Percentiles rank a stretch among this genome's conserved stretches.
phyloP scores from a whole-genome alignment of 2,797 vertebrate species.

The Gymnoscopelus braueri region DNA sequence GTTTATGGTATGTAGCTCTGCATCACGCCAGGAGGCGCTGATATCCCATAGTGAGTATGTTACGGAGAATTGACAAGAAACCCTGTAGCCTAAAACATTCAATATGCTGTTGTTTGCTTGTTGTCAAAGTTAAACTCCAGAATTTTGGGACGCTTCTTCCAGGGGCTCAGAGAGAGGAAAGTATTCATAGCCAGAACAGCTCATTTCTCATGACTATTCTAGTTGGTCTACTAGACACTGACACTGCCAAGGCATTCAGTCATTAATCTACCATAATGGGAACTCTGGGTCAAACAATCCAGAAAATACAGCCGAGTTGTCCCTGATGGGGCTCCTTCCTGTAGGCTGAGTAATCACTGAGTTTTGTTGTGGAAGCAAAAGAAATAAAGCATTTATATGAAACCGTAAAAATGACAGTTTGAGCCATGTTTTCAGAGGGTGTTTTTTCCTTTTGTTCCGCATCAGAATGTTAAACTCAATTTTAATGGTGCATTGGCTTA shows the following conservation, averaged over 20 bases:
- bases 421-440: constrained; percentile 41
- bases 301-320: constrained; percentile 55
- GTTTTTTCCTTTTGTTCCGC: constrained; percentile 37
- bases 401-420: constrained; percentile 55
- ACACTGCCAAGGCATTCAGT: constrained; percentile 48
- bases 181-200: constrained; percentile 53
- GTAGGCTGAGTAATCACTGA: constrained; percentile 65
- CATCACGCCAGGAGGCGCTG: no score
- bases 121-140: constrained; percentile 22
- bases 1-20: no score
- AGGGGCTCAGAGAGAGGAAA: constrained; percentile 42
- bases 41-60: no score
- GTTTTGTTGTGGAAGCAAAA: constrained; percentile 65
- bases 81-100: constrained; percentile 20
- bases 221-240: constrained; percentile 35
- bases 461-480: constrained; percentile 48
- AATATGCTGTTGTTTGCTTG: constrained; percentile 35
- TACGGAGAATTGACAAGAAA: no score
- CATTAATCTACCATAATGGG: constrained; percentile 63
- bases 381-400: constrained; percentile 69
- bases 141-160: constrained; percentile 46
- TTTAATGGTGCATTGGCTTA: constrained; percentile 38
- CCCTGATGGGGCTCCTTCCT: constrained; percentile 58
- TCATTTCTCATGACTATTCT: constrained; percentile 41
- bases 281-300: constrained; percentile 60